Evolutionary conservation across 2,113 vertebrate species (phyloP), one percentile per base, ranked within the genome.

Genomic region (Bucco capensis): DNA sequence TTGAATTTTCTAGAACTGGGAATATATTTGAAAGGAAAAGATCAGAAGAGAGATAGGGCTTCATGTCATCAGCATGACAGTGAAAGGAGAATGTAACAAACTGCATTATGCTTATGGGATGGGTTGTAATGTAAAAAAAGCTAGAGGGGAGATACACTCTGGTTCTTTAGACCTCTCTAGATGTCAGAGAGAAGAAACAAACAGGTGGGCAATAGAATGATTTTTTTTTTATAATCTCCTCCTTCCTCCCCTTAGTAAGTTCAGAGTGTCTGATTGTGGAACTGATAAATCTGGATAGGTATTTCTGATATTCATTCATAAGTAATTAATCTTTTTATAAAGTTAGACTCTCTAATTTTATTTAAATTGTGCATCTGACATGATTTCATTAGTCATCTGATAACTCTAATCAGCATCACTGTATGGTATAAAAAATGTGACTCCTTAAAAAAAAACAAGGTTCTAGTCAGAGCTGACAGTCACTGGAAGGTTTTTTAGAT

Each of bases 381-480:
- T 46, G 38, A 66, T 88, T 80, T 80, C 8, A 11, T 72, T 83
- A 80, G 70, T 73, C 46, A 83, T 57, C 54, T 73, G 54, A 35
- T 93, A 93, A 60, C 42, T 83, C 47, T 76, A 73, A 61, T 91
- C 40, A 85, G 13, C 46, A n/a, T 79, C 71, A 70, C 72, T 62
- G 28, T 46, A 8, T 12, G 38, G 25, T 27, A 51, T 21, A 60
- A 56, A 35, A 84, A 40, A 70, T 10, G 11, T 25, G 10, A 78
- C 19, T 73, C 51, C 14, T 71, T 79, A 56, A 88, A 69, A 40
- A 18, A 57, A 79, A 54, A 50, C 1, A 0, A 67, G 3, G 12
- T 71, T 70, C 16, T 44, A 42, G 53, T 77, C n/a, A 47, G 69
- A 83, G 33, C 6, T 89, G 78, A 35, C 74, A 92, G 61, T 62